Conservation (phyloP, 2,113 vertebrate species). For the Hipposideros armiger region DNA sequence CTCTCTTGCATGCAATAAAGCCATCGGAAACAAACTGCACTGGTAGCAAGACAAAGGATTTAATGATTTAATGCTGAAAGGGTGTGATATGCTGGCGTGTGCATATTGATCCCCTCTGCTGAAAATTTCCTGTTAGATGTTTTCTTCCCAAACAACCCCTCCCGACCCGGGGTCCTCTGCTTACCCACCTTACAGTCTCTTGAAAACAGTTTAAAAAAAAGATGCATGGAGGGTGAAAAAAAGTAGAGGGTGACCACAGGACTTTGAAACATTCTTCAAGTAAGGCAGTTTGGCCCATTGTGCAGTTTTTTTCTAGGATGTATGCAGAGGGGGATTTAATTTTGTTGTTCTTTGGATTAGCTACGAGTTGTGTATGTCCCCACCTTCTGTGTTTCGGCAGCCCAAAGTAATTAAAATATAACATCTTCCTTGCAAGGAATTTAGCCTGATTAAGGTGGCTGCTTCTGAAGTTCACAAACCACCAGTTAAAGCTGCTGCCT, state of each 20-base stretch:
- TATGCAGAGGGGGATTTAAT: constrained; percentile 47
- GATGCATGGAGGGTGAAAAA: neutral
- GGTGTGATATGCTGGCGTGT: constrained; percentile 73
- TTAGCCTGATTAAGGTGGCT: constrained; percentile 64
- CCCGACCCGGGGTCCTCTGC: neutral
- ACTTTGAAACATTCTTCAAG: constrained; percentile 81
- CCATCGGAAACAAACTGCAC: constrained; percentile 76
- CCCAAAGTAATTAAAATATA: constrained; percentile 82
- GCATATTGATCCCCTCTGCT: constrained; percentile 74
- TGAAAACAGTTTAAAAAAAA: constrained; percentile 63
- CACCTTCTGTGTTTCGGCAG: constrained; percentile 74
- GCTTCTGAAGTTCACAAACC: constrained; percentile 79
- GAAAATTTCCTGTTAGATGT: constrained; percentile 70
- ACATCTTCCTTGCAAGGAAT: constrained; percentile 73
- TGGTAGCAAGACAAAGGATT: constrained; percentile 78
- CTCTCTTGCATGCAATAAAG: constrained; percentile 86
- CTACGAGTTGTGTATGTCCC: neutral
- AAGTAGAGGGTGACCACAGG: constrained; percentile 63
- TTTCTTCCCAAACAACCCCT: constrained; percentile 64
- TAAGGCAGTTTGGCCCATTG: constrained; percentile 64
- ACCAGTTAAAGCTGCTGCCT: constrained; percentile 78
- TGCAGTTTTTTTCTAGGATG: constrained; percentile 25
- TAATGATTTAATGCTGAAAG: constrained; percentile 79
- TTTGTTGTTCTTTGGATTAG: constrained; percentile 70
- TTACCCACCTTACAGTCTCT: constrained; percentile 11